Percentiles rank a stretch among this genome's conserved stretches.
Conservation (phyloP, 2,888 invertebrate genomes). For the Diloba caeruleocephala region DNA sequence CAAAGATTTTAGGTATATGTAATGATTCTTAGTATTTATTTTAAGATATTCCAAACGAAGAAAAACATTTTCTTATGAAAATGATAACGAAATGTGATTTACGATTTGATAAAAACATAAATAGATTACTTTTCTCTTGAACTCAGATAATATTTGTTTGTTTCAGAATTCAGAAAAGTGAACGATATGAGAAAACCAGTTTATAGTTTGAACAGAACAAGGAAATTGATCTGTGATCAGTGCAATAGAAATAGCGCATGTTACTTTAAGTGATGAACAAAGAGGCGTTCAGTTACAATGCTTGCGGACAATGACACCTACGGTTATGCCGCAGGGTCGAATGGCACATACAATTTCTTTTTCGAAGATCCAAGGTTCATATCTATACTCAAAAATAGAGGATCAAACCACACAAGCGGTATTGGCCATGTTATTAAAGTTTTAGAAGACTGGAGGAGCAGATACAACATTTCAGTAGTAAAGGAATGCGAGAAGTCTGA, state of each 20-base stretch:
- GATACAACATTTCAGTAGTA: slow-evolving; percentile 76
- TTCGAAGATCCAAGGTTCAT: slow-evolving; percentile 76
- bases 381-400: slow-evolving; percentile 72
- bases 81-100: slow-evolving; percentile 40
- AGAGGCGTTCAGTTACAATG: slow-evolving; percentile 67
- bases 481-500: slow-evolving; percentile 79
- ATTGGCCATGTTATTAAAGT: slow-evolving; percentile 77
- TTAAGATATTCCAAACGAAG: slow-evolving; percentile 8
- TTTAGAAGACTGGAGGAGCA: slow-evolving; percentile 75
- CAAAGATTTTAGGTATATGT: slow-evolving; percentile 5
- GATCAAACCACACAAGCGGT: slow-evolving; percentile 69
- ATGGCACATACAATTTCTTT: slow-evolving; percentile 67
- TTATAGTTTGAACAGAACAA: slow-evolving; percentile 5
- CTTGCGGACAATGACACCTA: slow-evolving; percentile 73
- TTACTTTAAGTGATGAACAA: slow-evolving; percentile 74
- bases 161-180: slow-evolving; percentile 30
- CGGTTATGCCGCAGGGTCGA: slow-evolving; percentile 53
- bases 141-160: slow-evolving; percentile 16
- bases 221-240: slow-evolving; percentile 19
- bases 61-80: background rate
- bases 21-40: slow-evolving; percentile 29
- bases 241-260: slow-evolving; percentile 9
- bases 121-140: background rate
- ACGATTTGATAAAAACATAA: slow-evolving; percentile 17
- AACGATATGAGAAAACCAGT: slow-evolving; percentile 45